Evolutionary conservation across 2,888 invertebrate genomes (phyloP).

Genomic region (Drosophila gaucha): DNA sequence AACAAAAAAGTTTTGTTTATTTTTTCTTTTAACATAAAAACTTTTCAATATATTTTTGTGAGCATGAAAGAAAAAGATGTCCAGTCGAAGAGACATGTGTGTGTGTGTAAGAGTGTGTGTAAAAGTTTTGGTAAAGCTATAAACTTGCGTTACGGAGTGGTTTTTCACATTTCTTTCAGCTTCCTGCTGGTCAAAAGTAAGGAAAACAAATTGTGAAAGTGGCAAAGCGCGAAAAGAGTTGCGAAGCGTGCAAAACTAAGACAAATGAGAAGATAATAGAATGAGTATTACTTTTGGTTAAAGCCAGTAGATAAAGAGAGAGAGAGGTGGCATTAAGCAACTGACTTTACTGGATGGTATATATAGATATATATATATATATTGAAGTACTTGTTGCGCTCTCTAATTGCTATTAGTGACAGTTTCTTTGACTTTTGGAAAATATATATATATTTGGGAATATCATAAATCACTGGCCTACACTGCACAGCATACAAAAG

Average conservation of each 20-base stretch:
- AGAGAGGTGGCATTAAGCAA: background rate
- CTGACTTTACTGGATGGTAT: conserved; percentile 12
- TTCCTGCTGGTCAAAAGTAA: conserved; percentile 61
- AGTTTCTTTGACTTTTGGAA: background rate
- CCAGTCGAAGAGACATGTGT: conserved; percentile 51
- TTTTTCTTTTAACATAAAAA: conserved; percentile 50
- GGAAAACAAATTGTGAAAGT: conserved; percentile 73
- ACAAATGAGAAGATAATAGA: conserved; percentile 73
- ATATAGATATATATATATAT: background rate
- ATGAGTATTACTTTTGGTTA: conserved; percentile 59
- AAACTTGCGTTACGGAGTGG: conserved; percentile 66
- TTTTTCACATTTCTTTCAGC: conserved; percentile 30
- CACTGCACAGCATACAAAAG: too few species aligned
- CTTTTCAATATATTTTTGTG: conserved; percentile 56
- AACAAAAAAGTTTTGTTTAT: conserved; percentile 1
- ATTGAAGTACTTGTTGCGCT: conserved; percentile 33
- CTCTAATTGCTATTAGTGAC: conserved; percentile 24
- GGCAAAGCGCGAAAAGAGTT: conserved; percentile 70
- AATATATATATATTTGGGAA: background rate
- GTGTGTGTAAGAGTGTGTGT: conserved; percentile 33
- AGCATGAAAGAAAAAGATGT: conserved; percentile 37
- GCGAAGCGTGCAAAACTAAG: conserved; percentile 62
- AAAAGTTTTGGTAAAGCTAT: conserved; percentile 64
- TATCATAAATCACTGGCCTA: conserved; percentile 34
- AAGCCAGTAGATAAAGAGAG: conserved; percentile 16